Conservation (phyloP, 2,888 invertebrate genomes). For the Coenonympha glycerion region DNA sequence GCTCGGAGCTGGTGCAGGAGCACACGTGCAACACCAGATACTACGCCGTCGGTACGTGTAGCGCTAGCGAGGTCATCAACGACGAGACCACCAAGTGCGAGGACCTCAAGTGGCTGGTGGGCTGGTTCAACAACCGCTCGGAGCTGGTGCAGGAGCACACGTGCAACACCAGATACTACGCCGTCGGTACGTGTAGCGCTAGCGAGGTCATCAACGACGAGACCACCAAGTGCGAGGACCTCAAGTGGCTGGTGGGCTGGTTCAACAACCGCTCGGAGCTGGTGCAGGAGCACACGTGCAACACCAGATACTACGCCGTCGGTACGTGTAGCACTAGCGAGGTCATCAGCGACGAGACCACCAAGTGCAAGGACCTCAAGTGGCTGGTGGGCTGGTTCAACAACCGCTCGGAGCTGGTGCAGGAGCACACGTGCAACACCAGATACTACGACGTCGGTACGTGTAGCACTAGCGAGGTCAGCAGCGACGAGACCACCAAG, state of each 20-base stretch:
- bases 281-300: conserved; percentile 62
- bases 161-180: conserved; percentile 59
- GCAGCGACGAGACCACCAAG: too few species aligned
- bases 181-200: conserved; percentile 63
- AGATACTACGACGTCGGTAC: neutral
- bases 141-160: conserved; percentile 60
- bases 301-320: conserved; percentile 55
- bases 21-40: conserved; percentile 64
- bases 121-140: conserved; percentile 63
- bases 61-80: too few species aligned
- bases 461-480: too few species aligned
- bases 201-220: conserved; percentile 68
- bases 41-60: conserved; percentile 58
- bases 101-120: conserved; percentile 61
- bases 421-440: neutral
- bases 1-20: conserved; percentile 56
- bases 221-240: conserved; percentile 68
- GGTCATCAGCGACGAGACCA: too few species aligned
- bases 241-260: conserved; percentile 64
- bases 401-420: too few species aligned
- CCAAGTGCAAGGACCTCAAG: too few species aligned
- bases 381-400: too few species aligned
- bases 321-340: too few species aligned
- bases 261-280: conserved; percentile 60
- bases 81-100: conserved; percentile 71